Percentiles rank a stretch among this genome's conserved stretches.
Conservation (phyloP, 2,797 vertebrate genomes). For the Hydrolagus colliei region DNA sequence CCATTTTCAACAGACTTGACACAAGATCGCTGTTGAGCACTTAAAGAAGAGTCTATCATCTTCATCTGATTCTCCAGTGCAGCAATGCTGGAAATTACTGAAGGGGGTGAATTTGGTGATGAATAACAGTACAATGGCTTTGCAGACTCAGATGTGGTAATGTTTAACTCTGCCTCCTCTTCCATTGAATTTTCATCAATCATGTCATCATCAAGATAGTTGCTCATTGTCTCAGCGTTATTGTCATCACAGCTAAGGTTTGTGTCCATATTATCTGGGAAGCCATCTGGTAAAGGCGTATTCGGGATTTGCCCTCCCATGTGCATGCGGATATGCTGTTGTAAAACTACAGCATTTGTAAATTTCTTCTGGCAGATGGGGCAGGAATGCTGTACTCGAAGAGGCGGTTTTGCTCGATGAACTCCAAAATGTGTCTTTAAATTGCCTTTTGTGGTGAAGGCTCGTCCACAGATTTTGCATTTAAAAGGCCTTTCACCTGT, state of each 20-base stretch:
- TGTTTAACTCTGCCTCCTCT: slow-evolving; percentile 77
- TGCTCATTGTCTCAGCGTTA: slow-evolving; percentile 79
- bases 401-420: slow-evolving; percentile 92
- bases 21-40: slow-evolving; percentile 69
- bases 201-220: slow-evolving; percentile 76
- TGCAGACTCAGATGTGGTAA: slow-evolving; percentile 60
- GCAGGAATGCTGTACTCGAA: slow-evolving; percentile 95
- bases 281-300: slow-evolving; percentile 80
- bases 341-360: slow-evolving; percentile 93
- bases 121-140: slow-evolving; percentile 68
- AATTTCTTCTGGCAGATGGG: slow-evolving; percentile 99
- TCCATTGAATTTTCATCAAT: slow-evolving; percentile 90
- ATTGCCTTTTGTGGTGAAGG: slow-evolving; percentile 98
- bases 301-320: slow-evolving; percentile 98
- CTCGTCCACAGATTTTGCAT: slow-evolving; percentile 97
- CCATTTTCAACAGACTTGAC: slow-evolving; percentile 76
- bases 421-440: slow-evolving; percentile 98
- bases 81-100: slow-evolving; percentile 92
- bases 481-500: slow-evolving; percentile 98
- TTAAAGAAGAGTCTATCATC: slow-evolving; percentile 87
- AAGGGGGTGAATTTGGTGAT: slow-evolving; percentile 80
- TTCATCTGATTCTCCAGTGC: slow-evolving; percentile 98
- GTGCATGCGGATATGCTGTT: slow-evolving; percentile 99
- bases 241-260: slow-evolving; percentile 85
- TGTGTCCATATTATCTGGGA: slow-evolving; percentile 81